Conservation (phyloP, 2,888 invertebrate genomes). For the Lithophane semibrunnea region DNA sequence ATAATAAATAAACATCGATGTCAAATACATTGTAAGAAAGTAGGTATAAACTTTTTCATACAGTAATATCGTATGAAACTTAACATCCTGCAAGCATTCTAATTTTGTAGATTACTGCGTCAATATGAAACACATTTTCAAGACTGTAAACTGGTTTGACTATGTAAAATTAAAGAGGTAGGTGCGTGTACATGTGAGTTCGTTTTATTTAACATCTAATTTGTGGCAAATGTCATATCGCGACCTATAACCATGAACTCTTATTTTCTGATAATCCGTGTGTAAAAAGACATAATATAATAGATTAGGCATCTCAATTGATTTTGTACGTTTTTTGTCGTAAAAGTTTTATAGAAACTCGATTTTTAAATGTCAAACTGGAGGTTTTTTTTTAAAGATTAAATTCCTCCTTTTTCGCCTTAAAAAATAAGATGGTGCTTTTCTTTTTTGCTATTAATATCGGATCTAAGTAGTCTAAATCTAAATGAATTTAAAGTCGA, state of each 20-base stretch:
- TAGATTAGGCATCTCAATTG: background rate
- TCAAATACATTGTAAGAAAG: background rate
- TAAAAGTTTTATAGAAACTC: background rate
- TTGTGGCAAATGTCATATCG: conserved; percentile 41
- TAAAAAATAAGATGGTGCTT: background rate
- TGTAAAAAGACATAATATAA: conserved; percentile 12
- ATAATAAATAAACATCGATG: conserved; percentile 2
- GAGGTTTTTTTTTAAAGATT: conserved; percentile 5
- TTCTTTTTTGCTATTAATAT: background rate
- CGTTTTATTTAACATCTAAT: conserved; percentile 36
- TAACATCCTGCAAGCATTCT: background rate
- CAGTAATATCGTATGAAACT: background rate
- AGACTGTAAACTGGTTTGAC: conserved; percentile 3
- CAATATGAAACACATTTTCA: conserved; percentile 8
- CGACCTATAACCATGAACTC: conserved; percentile 37
- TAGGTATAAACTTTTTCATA: background rate
- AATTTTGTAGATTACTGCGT: background rate
- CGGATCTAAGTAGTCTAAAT: conserved; percentile 2
- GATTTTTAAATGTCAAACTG: conserved; percentile 26
- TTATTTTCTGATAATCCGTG: conserved; percentile 12
- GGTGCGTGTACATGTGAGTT: background rate
- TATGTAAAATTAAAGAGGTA: conserved; percentile 13
- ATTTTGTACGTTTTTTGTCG: conserved; percentile 24
- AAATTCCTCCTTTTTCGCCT: background rate
- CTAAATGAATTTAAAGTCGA: background rate